Conservation (phyloP, 2,797 vertebrate species). For the Neomorphus geoffroyi region DNA sequence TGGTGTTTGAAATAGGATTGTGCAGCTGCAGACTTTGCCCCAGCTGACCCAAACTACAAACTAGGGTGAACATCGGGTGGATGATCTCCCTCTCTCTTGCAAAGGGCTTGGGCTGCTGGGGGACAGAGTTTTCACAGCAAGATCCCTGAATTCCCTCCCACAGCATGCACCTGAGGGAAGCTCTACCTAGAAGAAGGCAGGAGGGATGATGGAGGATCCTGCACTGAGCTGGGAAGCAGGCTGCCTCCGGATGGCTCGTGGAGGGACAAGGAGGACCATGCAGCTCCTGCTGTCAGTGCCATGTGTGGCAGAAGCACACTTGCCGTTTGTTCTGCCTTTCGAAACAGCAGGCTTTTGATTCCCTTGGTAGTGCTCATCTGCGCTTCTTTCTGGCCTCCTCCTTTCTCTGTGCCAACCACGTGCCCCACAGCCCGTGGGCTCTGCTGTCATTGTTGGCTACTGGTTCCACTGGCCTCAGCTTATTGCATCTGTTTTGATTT, state of each 20-base stretch:
- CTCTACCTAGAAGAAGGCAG: background rate
- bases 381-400: conserved; percentile 28
- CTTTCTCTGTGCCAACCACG: conserved; percentile 44
- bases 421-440: conserved; percentile 5
- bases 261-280: rapidly evolving
- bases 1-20: background rate
- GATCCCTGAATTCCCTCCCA: background rate
- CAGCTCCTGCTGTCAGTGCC: background rate
- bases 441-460: conserved; percentile 55
- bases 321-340: background rate
- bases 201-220: background rate
- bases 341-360: conserved; percentile 19
- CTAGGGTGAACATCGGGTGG: rapidly evolving
- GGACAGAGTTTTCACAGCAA: background rate
- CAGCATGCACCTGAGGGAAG: rapidly evolving
- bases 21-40: background rate
- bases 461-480: conserved; percentile 46
- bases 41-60: background rate
- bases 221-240: background rate
- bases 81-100: background rate
- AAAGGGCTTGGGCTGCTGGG: background rate
- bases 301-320: background rate
- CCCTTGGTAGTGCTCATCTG: conserved; percentile 44
- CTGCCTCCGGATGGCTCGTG: background rate
- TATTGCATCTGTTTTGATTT: conserved; percentile 43